phyloP scores from a whole-genome alignment of 2,888 invertebrate genomes.

The Lithophane semibrunnea region DNA sequence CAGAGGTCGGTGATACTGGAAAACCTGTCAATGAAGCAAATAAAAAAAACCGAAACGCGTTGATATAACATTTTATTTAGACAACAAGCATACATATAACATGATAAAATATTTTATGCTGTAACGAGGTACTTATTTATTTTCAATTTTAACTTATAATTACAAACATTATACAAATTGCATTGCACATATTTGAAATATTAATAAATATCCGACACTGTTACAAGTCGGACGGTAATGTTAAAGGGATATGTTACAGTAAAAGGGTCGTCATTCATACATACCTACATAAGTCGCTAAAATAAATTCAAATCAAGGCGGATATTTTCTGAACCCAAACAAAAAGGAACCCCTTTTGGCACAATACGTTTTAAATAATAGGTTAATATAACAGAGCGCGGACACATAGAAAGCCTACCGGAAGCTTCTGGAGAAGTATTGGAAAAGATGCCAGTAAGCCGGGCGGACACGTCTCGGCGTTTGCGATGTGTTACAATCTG shows the following conservation, averaged over 20 bases:
- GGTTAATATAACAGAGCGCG: neutral
- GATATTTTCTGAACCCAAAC: conserved; percentile 3
- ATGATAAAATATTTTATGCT: conserved; percentile 65
- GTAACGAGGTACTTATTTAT: conserved; percentile 57
- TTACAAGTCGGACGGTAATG: conserved; percentile 3
- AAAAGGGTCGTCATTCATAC: conserved; percentile 6
- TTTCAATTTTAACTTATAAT: conserved; percentile 55
- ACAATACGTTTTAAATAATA: conserved; percentile 10
- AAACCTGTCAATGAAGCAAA: neutral
- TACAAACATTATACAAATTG: conserved; percentile 38
- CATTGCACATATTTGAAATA: conserved; percentile 36
- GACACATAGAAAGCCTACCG: neutral
- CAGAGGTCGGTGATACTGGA: neutral
- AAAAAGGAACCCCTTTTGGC: conserved; percentile 22
- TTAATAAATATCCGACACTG: conserved; percentile 4
- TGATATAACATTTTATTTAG: conserved; percentile 62
- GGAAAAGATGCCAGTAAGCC: neutral
- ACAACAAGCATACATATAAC: conserved; percentile 72
- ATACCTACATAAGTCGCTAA: neutral
- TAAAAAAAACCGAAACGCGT: conserved; percentile 20
- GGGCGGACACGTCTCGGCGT: neutral
- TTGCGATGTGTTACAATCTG: neutral
- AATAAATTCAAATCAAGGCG: neutral
- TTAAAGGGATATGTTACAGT: conserved; percentile 30
- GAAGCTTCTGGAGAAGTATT: conserved; percentile 7